Base-by-base conservation (phyloP, 1,140 invertebrate genomes). In the Brachionus calyciflorus region DNA sequence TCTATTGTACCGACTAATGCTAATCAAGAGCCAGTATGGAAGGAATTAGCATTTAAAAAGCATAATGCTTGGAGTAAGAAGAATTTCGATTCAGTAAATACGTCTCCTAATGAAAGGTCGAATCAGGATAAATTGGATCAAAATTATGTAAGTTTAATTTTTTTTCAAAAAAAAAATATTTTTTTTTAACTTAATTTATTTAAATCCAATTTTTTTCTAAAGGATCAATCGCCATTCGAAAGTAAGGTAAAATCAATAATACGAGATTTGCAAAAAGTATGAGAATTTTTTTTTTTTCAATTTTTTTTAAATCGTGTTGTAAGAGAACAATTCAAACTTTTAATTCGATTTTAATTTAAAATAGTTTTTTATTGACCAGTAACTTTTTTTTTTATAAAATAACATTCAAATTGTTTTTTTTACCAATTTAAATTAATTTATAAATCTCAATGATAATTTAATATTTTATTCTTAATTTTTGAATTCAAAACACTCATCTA, bases 41-140 rank as follows among this genome's bases (percentile, higher is more conserved):
- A 73, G 40, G 69, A 73, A n/a, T 19, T 73, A n/a, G 69, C 69
- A 3, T 51, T 73, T 37, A 26, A 37, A 30, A 73, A 73, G 24
- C 69, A 73, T 21, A 73, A 21, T 30, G 69, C 69, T 49, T 73
- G 69, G 60, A 65, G 40, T 37, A 21, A 12, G 44, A 65, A 65
- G 44, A 65, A 65, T 44, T 10, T 40, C 17, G 57, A 65, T 19
- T 26, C 9, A 46, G 2, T 7, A 46, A 7, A 24, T 41, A 24
- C 40, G 19, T 12, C 60, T 3, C 10, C 30, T 2, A 44, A 19
- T 9, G 19, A 44, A 3, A 65, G 24, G 21, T 17, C 21, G 19
- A 44, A 19, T 41, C 9, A 46, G 14, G 60, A 65, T 24, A 44
- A 26, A 24, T 14, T 41, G 2, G 40, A 60, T 9, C 26, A 60